A percentile compares a stretch with the other conserved stretches of the same genome.
These are phyloP conservation scores for Endotricha flammealis DNA, from an alignment of 2,888 invertebrate genomes.

Conservation along the genomic window DNA sequence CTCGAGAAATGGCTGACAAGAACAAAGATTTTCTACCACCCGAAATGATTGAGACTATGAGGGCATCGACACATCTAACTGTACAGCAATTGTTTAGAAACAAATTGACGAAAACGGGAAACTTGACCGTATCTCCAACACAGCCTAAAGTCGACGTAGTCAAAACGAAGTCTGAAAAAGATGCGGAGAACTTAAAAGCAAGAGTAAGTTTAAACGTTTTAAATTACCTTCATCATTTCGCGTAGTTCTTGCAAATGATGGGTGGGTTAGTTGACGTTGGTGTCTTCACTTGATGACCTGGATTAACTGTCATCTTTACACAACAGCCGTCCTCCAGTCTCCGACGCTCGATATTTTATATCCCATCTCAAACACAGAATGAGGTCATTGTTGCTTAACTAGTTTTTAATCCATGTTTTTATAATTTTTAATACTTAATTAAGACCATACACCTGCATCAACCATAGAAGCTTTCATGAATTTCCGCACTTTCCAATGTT, in stretches of 20 bases:
- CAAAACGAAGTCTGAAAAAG: conserved; percentile 65
- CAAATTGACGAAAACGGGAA: conserved; percentile 91
- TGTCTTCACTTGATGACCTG: no score
- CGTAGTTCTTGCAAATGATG: background rate
- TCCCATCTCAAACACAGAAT: no score
- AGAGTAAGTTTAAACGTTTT: conserved; percentile 69
- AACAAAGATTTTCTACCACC: conserved; percentile 94
- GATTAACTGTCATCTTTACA: no score
- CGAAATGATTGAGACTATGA: conserved; percentile 92
- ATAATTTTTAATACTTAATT: no score
- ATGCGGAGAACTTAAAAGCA: conserved; percentile 65
- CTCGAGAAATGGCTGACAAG: conserved; percentile 89
- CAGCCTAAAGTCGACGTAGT: conserved; percentile 47
- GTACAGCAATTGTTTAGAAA: conserved; percentile 89
- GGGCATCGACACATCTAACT: conserved; percentile 83
- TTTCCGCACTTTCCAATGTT: no score
- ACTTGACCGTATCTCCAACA: conserved; percentile 80
- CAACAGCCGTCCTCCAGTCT: no score
- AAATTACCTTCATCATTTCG: background rate
- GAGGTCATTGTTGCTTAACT: no score
- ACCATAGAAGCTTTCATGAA: no score
- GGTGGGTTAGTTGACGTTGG: no score
- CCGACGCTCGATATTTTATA: no score
- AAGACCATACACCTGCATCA: no score
- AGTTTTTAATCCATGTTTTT: no score